Evolutionary conservation across 1,140 invertebrate genomes (phyloP).

Genomic region (Eumaeus atala): DNA sequence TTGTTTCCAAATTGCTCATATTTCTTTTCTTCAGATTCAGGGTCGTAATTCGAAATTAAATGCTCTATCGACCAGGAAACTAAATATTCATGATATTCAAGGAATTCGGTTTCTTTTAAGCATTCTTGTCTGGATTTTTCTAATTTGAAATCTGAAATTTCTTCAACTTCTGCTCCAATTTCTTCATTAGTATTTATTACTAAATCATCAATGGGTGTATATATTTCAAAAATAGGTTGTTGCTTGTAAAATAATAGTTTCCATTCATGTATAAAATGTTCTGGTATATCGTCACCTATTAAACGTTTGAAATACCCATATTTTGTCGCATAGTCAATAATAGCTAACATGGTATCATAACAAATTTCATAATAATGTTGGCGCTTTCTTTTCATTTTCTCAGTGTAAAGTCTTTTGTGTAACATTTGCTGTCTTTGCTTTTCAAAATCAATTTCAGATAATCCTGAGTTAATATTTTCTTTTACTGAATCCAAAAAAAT

Average conservation of each 20-base stretch:
- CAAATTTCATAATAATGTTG: constrained; percentile 68
- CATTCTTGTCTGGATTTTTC: constrained; percentile 54
- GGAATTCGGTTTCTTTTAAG: constrained; percentile 58
- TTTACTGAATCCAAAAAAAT: constrained; percentile 60
- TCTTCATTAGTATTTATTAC: constrained; percentile 46
- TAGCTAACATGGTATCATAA: constrained; percentile 64
- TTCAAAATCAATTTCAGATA: constrained; percentile 71
- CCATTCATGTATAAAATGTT: constrained; percentile 70
- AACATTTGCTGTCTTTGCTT: constrained; percentile 68
- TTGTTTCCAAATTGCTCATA: constrained; percentile 61
- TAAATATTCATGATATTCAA: constrained; percentile 60
- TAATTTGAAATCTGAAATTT: constrained; percentile 37
- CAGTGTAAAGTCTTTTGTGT: constrained; percentile 65
- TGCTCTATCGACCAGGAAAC: constrained; percentile 55
- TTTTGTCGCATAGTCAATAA: constrained; percentile 73
- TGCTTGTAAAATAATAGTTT: constrained; percentile 70
- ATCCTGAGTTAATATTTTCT: constrained; percentile 59
- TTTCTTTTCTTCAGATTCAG: constrained; percentile 55
- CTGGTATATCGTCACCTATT: constrained; percentile 57
- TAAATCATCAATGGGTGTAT: constrained; percentile 49
- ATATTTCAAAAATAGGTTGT: constrained; percentile 70
- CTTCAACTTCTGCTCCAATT: constrained; percentile 34
- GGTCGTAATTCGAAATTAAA: constrained; percentile 57
- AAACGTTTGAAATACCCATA: constrained; percentile 66
- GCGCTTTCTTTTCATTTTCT: constrained; percentile 62